Evolutionary conservation across 2,113 vertebrate genomes (phyloP).

Genomic region (cat (Felis catus)): DNA sequence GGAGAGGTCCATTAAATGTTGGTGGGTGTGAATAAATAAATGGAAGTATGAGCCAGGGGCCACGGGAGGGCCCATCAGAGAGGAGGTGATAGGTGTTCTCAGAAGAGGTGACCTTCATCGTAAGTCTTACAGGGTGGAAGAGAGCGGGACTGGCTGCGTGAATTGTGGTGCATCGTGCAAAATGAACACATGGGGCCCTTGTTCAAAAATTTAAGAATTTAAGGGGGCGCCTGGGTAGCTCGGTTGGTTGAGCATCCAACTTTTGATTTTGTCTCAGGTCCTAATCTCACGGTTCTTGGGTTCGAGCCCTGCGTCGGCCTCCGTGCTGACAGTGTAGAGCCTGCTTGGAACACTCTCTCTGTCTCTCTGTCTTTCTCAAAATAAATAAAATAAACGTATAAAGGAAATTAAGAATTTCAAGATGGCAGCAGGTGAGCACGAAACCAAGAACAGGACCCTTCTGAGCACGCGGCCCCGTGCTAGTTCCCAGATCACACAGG

Average conservation of each 20-base stretch:
- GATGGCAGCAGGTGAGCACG: no score
- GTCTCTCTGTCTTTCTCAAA: no score
- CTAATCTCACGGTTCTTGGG: no score
- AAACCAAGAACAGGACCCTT: no score
- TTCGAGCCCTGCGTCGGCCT: no score
- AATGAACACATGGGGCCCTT: no score
- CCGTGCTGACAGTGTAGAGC: no score
- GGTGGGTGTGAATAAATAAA: background rate
- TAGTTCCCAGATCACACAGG: fast-evolving
- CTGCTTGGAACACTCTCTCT: no score
- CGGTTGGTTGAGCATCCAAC: no score
- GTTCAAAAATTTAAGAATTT: background rate
- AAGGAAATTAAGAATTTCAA: background rate
- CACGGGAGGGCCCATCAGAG: background rate
- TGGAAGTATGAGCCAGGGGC: background rate
- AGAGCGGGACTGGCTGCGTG: background rate
- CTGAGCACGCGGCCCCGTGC: fast-evolving
- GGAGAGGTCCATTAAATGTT: fast-evolving
- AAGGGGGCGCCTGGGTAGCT: no score
- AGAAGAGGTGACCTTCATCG: background rate
- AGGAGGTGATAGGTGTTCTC: background rate
- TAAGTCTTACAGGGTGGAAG: background rate
- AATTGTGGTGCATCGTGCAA: background rate
- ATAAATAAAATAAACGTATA: no score
- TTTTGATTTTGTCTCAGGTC: no score